Evolutionary conservation across 64 coral and sea anemone species (phyloP), one percentile per base, ranked within the genome.

Genomic region (Montipora foliosa): DNA sequence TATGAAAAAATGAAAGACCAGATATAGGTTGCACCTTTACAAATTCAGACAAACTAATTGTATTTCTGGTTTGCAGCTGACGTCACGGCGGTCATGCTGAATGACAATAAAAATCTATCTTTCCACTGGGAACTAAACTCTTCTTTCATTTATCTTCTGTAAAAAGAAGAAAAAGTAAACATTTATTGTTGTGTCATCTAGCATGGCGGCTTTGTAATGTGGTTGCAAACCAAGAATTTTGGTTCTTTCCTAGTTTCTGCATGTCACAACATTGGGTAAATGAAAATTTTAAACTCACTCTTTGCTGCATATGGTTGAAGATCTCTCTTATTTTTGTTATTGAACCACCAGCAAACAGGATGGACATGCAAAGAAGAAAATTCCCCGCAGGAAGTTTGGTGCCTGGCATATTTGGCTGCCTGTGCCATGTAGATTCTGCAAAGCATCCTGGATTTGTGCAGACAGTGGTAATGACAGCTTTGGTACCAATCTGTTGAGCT

Each of bases 261-360:
- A 74, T n/a, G 24, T 74, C 71, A 74, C 71, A 74, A 74, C 71
- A 74, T n/a, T 0, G 25, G 22, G 71, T 74, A 74, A 74, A 25
- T 74, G 71, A 24, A 25, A 22, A 74, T 29, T 74, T 74, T 74
- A 19, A 67, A 70, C 82, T 86, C 62, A 86, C 82, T 62, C 29
- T 86, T 86, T 86, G 82, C 29, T 86, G 82, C 82, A 86, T 86
- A 70, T 86, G 82, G 14, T 44, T 67, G 67, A 86, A 86, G 57
- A 69, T 70, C 47, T 86, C 24, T 24, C 60, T 67, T 46, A 69
- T 67, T 49, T 86, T 86, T 46, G 51, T 86, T 29, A 47, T 47
- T 62, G 62, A 86, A 67, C 82, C 82, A 67, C 82, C 82, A 69
- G 82, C 82, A 86, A 86, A 86, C 67, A 86, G 67, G 45, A 86